A percentile compares a stretch with the other conserved stretches of the same genome.
Conservation (phyloP, 2,888 invertebrate genomes). For the Tipula helvola region DNA sequence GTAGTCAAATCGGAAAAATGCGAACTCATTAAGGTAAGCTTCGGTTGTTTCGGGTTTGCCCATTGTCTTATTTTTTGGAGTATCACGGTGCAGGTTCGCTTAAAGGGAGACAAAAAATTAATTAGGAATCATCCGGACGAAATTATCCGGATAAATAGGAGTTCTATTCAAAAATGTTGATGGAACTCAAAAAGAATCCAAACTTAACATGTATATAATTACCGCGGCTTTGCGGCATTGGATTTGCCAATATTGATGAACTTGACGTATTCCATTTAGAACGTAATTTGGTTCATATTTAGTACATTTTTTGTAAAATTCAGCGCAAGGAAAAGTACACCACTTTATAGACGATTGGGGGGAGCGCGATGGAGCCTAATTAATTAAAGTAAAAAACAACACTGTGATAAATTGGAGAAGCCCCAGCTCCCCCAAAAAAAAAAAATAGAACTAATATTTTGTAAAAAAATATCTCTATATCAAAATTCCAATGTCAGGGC, state of each 20-base stretch:
- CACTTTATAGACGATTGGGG: neutral
- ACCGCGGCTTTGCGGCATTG: neutral
- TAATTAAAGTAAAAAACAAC: too few relatives aligned
- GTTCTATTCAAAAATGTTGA: conserved; percentile 7
- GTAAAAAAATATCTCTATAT: too few relatives aligned
- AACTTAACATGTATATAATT: neutral
- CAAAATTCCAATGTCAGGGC: too few relatives aligned
- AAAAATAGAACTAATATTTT: too few relatives aligned
- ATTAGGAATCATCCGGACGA: neutral
- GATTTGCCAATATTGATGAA: neutral
- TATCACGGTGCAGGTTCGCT: neutral
- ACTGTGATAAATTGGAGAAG: too few relatives aligned
- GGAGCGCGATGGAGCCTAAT: too few relatives aligned
- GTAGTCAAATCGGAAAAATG: too few relatives aligned
- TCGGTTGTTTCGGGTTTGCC: too few relatives aligned
- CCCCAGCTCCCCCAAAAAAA: too few relatives aligned
- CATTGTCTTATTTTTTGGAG: too few relatives aligned
- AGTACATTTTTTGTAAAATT: neutral
- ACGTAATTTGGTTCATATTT: neutral
- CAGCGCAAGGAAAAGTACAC: too few relatives aligned
- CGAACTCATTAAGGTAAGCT: too few relatives aligned
- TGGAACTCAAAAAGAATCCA: conserved; percentile 4
- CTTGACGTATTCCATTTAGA: neutral
- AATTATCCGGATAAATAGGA: conserved; percentile 7
- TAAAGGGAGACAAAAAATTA: neutral